Percentiles rank a stretch among this genome's conserved stretches.
phyloP scores from a whole-genome alignment of 2,797 vertebrate species.

The Mormyrops attenuatus region DNA sequence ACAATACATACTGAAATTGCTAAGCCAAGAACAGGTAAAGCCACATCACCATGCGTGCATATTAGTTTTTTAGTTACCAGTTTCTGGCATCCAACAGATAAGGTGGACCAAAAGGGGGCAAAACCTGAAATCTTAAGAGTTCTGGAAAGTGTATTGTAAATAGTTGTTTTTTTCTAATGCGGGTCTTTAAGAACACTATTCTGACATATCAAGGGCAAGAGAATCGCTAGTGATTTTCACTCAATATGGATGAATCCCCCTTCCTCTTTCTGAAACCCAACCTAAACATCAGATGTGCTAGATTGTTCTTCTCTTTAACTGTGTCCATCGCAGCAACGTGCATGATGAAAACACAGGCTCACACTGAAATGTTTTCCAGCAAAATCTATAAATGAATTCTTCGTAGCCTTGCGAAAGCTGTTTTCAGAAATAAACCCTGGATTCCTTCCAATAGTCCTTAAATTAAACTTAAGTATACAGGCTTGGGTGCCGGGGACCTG shows the following conservation, averaged over 20 bases:
- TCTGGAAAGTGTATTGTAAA: background rate
- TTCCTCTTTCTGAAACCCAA: background rate
- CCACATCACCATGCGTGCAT: background rate
- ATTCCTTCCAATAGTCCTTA: slow-evolving; percentile 14
- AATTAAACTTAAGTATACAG: slow-evolving; percentile 13
- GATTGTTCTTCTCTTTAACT: background rate
- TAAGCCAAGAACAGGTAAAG: background rate
- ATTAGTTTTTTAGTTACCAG: background rate
- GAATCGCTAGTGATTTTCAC: background rate
- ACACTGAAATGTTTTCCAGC: background rate
- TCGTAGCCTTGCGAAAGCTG: background rate
- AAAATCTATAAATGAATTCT: background rate
- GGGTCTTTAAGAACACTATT: background rate
- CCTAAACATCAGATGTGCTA: background rate
- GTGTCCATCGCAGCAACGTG: background rate
- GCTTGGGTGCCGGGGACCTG: slow-evolving; percentile 48
- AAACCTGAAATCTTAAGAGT: background rate
- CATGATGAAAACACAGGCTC: background rate
- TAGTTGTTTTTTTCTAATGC: background rate
- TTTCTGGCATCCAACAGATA: background rate
- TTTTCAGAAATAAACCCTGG: slow-evolving; percentile 2
- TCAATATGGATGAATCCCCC: background rate
- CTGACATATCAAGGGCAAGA: background rate
- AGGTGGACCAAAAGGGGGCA: background rate
- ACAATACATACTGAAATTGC: background rate